Percentiles rank a stretch among this genome's conserved stretches.
Evolutionary conservation across 2,888 invertebrate species (phyloP).

Genomic region (Andrena haemorrhoa): DNA sequence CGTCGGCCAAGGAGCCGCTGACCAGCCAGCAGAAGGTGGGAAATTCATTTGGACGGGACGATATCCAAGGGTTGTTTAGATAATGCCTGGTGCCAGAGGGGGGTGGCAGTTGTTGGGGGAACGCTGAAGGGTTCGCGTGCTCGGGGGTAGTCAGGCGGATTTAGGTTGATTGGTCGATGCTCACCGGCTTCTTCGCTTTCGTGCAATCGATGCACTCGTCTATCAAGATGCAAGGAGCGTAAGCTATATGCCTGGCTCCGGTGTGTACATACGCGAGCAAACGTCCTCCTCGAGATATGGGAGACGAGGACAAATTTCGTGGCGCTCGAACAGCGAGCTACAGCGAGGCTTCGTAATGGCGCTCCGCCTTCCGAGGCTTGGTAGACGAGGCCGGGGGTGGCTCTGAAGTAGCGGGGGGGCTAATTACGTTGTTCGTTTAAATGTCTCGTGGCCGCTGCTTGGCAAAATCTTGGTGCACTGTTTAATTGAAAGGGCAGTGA

Average conservation of each 20-base stretch:
- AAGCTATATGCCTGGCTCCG: constrained; percentile 19
- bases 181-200: constrained; percentile 63
- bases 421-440: too few species aligned
- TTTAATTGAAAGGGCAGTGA: too few species aligned
- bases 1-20: neutral
- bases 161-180: constrained; percentile 78
- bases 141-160: constrained; percentile 74
- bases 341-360: neutral
- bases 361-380: neutral
- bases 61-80: constrained; percentile 68
- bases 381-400: too few species aligned
- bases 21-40: neutral
- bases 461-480: too few species aligned
- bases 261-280: constrained; percentile 51
- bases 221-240: constrained; percentile 71
- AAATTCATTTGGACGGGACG: constrained; percentile 44
- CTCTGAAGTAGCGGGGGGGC: too few species aligned
- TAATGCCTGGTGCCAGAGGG: constrained; percentile 57
- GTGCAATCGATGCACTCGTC: constrained; percentile 76
- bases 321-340: neutral
- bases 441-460: too few species aligned
- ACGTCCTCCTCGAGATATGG: constrained; percentile 16
- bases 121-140: constrained; percentile 71
- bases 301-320: constrained; percentile 26
- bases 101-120: constrained; percentile 52